Evolutionary conservation across 2,797 vertebrate genomes (phyloP).

Genomic region (Melanotaenia boesemani): DNA sequence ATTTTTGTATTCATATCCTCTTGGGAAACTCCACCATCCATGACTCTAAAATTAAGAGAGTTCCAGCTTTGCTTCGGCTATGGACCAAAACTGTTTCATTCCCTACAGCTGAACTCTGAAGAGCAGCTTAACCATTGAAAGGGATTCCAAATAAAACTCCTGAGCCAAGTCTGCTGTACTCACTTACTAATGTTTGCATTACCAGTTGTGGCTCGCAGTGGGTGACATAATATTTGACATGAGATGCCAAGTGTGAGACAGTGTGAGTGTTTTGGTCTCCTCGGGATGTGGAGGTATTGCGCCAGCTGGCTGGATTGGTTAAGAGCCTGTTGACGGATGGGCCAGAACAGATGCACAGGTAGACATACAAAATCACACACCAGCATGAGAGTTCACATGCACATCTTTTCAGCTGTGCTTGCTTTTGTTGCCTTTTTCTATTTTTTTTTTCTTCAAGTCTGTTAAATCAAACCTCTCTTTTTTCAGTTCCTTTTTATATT

Average conservation of each 20-base stretch:
- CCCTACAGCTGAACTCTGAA: conserved; percentile 45
- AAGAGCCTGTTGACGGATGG: conserved; percentile 81
- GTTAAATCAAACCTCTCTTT: too few relatives aligned
- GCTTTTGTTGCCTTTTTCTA: not conserved
- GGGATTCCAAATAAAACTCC: conserved; percentile 40
- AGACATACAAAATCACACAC: conserved; percentile 46
- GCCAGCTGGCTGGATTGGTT: conserved; percentile 88
- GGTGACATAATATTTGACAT: conserved; percentile 73
- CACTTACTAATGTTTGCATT: conserved; percentile 64
- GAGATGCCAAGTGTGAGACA: conserved; percentile 70
- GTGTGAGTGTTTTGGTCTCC: conserved; percentile 56
- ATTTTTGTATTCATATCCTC: conserved; percentile 6
- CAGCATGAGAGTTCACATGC: conserved; percentile 6
- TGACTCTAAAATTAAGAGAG: conserved; percentile 15
- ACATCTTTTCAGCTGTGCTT: not conserved
- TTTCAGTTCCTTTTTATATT: not conserved
- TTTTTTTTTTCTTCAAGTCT: not conserved
- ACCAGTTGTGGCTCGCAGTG: conserved; percentile 41
- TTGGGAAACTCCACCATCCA: conserved; percentile 13
- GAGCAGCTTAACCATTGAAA: conserved; percentile 36
- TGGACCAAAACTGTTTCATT: conserved; percentile 38
- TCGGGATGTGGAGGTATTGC: conserved; percentile 83
- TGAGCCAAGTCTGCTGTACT: conserved; percentile 55
- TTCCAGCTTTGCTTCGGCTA: conserved; percentile 14
- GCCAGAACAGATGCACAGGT: conserved; percentile 91